Base-by-base conservation (phyloP, 2,888 invertebrate species). In the Tenthredo scrophulariae region DNA sequence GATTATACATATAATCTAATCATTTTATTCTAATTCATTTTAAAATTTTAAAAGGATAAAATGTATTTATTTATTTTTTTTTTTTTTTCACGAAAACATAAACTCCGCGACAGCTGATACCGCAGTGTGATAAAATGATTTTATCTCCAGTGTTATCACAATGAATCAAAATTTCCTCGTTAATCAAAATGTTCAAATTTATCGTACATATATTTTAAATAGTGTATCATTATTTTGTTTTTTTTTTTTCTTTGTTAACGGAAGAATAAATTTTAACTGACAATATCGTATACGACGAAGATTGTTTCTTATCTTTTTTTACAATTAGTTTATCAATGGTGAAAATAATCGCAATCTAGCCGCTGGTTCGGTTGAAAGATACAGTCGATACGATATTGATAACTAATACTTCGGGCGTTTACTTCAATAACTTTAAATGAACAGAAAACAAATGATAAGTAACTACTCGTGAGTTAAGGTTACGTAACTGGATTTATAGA, bases 21-120 rank as follows among this genome's bases (percentile, higher is more conserved):
- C n/a, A n/a, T n/a, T n/a, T n/a, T n/a, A n/a, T n/a, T n/a, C n/a
- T n/a, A n/a, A n/a, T n/a, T n/a, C n/a, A n/a, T n/a, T n/a, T n/a
- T n/a, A n/a, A n/a, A n/a, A n/a, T n/a, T n/a, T n/a, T n/a, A n/a
- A n/a, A n/a, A n/a, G n/a, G n/a, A 26, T 26, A 37, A 37, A 40
- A 43, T 43, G 22, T 18, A 10, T 74, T 74, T 37, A 37, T 7
- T 37, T 29, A 29, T 29, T 2, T 29, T 2, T 29, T 37, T 37
- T 37, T 74, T 22, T 74, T n/a, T 18, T 18, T 15, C n/a, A 6
- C 43, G 22, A 33, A 29, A 67, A 74, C 6, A 54, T 1, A 18
- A 54, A n/a, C 54, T 50, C n/a, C 26, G 74, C 46, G 46, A 43
- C 74, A 46, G 43, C 74, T 74, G 40, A 74, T 74, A 43, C 43